Evolutionary conservation across 2,113 vertebrate genomes (phyloP).

Genomic region (Pseudonaja textilis): DNA sequence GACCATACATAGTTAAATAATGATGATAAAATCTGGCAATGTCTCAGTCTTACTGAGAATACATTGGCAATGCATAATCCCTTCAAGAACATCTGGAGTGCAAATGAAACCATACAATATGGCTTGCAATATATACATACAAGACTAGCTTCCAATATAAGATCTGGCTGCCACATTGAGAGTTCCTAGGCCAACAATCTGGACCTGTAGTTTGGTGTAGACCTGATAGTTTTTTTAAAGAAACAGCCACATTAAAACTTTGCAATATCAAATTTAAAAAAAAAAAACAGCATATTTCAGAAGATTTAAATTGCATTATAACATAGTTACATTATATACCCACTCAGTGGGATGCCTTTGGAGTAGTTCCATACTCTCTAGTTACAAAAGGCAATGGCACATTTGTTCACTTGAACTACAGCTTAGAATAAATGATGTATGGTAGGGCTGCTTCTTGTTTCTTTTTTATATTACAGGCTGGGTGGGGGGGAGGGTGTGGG

Average conservation of each 20-base stretch:
- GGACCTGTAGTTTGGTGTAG: not conserved
- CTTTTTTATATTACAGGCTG: not conserved
- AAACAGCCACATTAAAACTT: not conserved
- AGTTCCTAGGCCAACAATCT: not conserved
- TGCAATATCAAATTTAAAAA: not conserved
- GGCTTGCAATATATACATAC: not conserved
- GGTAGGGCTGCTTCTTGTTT: not conserved
- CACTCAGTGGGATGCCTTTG: not conserved
- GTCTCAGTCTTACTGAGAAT: not conserved
- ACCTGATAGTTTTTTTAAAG: not conserved
- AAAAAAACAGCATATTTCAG: not conserved
- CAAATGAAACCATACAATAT: not conserved
- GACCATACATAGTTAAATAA: not conserved
- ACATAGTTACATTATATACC: not conserved
- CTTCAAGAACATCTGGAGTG: not conserved
- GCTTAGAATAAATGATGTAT: not conserved
- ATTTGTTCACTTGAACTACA: not conserved
- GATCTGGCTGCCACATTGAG: not conserved
- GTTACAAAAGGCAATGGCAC: not conserved
- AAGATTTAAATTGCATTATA: not conserved
- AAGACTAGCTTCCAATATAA: not conserved
- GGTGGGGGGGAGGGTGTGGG: not conserved
- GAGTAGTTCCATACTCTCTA: not conserved
- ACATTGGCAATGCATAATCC: not conserved
- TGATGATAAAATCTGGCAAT: not conserved